Conservation (phyloP, 2,888 invertebrate genomes). For the Plagiodera versicolora region DNA sequence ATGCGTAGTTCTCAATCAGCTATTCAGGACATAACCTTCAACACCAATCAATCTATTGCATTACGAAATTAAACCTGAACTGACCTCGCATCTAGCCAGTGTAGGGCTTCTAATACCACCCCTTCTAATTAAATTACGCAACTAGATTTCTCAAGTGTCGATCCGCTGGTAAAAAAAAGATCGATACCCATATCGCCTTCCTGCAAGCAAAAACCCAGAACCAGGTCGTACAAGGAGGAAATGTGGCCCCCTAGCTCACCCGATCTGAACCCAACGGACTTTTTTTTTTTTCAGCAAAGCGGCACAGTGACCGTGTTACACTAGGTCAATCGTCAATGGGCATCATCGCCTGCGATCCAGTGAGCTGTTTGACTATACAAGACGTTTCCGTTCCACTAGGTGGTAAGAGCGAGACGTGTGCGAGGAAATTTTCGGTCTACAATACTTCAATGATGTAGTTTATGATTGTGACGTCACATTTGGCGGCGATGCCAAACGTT, state of each 20-base stretch:
- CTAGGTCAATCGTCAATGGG: not conserved
- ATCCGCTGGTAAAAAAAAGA: slow-evolving; percentile 16
- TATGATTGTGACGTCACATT: too few relatives aligned
- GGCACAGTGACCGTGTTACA: too few relatives aligned
- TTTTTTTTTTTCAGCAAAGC: too few relatives aligned
- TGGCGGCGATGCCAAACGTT: too few relatives aligned
- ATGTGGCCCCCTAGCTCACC: too few relatives aligned
- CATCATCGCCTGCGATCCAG: slow-evolving; percentile 7
- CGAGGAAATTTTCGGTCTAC: too few relatives aligned
- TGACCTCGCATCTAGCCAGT: slow-evolving; percentile 15
- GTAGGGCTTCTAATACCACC: slow-evolving; percentile 20
- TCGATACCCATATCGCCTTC: not conserved
- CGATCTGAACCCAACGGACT: too few relatives aligned
- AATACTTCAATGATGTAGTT: too few relatives aligned
- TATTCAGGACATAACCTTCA: too few relatives aligned
- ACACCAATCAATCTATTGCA: slow-evolving; percentile 3
- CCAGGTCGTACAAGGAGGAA: too few relatives aligned
- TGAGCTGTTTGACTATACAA: slow-evolving; percentile 24
- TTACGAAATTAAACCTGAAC: slow-evolving; percentile 9
- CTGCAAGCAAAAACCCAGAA: too few relatives aligned
- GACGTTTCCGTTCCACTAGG: slow-evolving; percentile 23
- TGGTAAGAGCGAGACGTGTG: not conserved
- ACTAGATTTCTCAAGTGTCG: slow-evolving; percentile 19
- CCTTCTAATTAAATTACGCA: slow-evolving; percentile 24
- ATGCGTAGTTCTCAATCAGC: not conserved